Evolutionary conservation across 2,113 vertebrate genomes (phyloP), one percentile per base, ranked within the genome.

Genomic region (Ammodytes dubius): DNA sequence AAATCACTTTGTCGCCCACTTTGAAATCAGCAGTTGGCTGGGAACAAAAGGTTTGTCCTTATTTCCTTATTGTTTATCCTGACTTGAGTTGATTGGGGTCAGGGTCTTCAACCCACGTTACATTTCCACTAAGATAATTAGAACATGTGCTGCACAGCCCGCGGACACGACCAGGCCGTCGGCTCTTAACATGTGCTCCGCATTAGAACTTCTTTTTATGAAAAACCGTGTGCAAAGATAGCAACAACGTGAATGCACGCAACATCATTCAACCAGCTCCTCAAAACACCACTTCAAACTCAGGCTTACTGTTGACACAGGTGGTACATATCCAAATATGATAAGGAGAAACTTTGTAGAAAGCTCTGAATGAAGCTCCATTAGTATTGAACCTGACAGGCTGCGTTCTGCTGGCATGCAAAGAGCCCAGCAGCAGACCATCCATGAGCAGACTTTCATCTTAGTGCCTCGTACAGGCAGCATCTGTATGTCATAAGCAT

Each of bases 401-500:
- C 54, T 50, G 14, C 42, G 9, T 64, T 64, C 69, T 66, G 64
- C 56, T 70, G 76, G 67, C 87, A 79, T 75, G 71, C 56, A 53
- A 27, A 58, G 64, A 80, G 37, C 35, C 54, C 60, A 71, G 46
- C 19, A 53, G 60, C 67, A 57, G 40, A 73, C 66, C 35, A 40
- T 65, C 65, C n/a, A 64, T 52, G 54, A 15, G 19, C 54, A 58
- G n/a, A 58, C 88, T 84, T 86, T 86, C 66, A 85, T 83, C 63
- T 84, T 58, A 8, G 66, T 70, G 57, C 60, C 40, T 57, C n/a
- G 42, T 14, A 5, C 4, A 68, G 17, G 59, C 79, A 64, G 86
- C 89, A 90, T 93, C 88, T 92, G 89, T 85, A 87, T 87, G 81
- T 88, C 81, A 89, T 91, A 76, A 91, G 57, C 71, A 70, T 72